phyloP scores from a whole-genome alignment of 2,797 vertebrate species.

The Tapera naevia region DNA sequence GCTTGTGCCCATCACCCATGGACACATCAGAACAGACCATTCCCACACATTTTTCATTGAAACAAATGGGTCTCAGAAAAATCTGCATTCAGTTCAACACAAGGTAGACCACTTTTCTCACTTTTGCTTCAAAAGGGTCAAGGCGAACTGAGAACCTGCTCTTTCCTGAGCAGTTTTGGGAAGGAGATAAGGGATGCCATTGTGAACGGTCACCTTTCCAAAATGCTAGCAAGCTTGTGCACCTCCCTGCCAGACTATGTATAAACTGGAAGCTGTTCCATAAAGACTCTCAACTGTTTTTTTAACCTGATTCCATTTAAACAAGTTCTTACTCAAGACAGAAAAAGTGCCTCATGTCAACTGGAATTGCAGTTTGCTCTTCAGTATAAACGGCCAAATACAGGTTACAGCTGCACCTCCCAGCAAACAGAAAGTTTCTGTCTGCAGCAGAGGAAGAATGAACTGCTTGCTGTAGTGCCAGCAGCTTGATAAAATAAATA shows the following conservation, averaged over 20 bases:
- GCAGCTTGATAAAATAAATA: background rate
- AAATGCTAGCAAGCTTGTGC: background rate
- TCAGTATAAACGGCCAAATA: background rate
- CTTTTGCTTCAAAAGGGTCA: background rate
- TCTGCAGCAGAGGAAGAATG: background rate
- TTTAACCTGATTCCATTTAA: background rate
- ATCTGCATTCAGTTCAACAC: background rate
- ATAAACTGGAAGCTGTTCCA: background rate
- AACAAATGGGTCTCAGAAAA: background rate
- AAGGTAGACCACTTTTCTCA: background rate
- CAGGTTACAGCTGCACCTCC: background rate
- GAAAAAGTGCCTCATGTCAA: background rate
- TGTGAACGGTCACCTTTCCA: background rate
- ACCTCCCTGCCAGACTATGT: background rate
- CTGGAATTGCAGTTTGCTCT: background rate
- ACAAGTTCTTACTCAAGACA: background rate
- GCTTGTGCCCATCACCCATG: background rate
- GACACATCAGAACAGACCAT: background rate
- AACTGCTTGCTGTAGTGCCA: background rate
- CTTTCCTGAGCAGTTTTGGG: background rate
- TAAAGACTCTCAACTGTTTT: background rate
- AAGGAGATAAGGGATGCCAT: rapidly evolving
- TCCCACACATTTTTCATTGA: background rate
- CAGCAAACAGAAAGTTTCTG: background rate
- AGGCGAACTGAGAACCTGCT: background rate